phyloP scores from a whole-genome alignment of 1,140 invertebrate genomes.

The Lucilia sericata region DNA sequence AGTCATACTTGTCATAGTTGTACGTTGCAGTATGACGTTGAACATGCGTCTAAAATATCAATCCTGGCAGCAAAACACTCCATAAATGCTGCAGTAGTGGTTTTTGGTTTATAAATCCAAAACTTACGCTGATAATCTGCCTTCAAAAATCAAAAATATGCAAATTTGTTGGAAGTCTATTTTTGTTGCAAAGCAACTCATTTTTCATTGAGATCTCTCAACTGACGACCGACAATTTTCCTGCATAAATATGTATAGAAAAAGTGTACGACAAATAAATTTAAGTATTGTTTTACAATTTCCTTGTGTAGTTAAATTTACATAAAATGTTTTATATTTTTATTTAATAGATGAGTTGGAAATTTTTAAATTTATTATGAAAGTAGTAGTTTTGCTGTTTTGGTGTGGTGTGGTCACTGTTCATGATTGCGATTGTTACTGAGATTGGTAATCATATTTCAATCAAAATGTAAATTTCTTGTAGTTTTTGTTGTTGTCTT shows the following conservation, averaged over 20 bases:
- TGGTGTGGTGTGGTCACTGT: neutral
- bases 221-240: neutral
- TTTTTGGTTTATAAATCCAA: neutral
- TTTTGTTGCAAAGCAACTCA: neutral
- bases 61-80: neutral
- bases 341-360: neutral
- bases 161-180: neutral
- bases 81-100: neutral
- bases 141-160: neutral
- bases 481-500: neutral
- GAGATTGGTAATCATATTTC: neutral
- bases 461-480: neutral
- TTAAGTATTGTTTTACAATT: conserved; percentile 13
- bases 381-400: neutral
- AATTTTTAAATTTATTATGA: neutral
- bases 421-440: neutral
- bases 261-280: neutral
- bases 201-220: neutral
- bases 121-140: neutral
- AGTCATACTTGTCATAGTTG: conserved; percentile 17
- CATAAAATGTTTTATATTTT: neutral
- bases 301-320: neutral
- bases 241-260: too few species aligned
- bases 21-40: neutral
- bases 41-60: neutral